phyloP scores from a whole-genome alignment of 1,140 invertebrate genomes.

The Drosophila mayri region DNA sequence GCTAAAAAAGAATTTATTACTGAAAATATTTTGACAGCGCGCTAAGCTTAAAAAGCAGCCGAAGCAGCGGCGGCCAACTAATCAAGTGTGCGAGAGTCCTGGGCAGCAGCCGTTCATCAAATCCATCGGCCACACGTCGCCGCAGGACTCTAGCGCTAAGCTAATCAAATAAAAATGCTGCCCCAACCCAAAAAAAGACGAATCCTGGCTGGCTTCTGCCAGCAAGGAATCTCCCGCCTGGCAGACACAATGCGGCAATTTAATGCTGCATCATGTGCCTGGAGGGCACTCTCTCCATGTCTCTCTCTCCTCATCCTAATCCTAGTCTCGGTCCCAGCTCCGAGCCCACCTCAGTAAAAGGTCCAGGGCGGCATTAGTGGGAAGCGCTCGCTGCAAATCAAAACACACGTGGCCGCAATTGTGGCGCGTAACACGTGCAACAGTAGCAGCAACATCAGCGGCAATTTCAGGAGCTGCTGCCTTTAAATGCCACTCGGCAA shows the following conservation, averaged over 20 bases:
- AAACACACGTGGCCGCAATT: conserved; percentile 84
- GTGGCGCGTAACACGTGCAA: conserved; percentile 83
- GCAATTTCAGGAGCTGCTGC: conserved; percentile 18
- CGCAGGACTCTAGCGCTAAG: conserved; percentile 77
- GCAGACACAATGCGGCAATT: conserved; percentile 84
- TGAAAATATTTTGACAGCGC: conserved; percentile 82
- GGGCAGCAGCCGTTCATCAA: conserved; percentile 79
- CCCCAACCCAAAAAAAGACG: conserved; percentile 35
- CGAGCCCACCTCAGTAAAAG: conserved; percentile 20
- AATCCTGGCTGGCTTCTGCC: conserved; percentile 7
- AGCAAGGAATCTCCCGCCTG: conserved; percentile 56
- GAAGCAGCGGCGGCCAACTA: conserved; percentile 56
- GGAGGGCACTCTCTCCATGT: conserved; percentile 53
- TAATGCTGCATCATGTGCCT: conserved; percentile 85
- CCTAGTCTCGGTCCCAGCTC: conserved; percentile 3
- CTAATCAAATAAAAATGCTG: conserved; percentile 83
- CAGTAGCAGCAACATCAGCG: conserved; percentile 36
- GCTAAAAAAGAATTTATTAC: conserved; percentile 76
- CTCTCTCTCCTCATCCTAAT: conserved; percentile 27
- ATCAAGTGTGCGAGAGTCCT: conserved; percentile 62
- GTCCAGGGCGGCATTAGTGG: conserved; percentile 61
- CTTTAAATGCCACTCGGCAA: conserved; percentile 59
- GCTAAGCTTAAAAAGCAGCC: conserved; percentile 73
- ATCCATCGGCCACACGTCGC: conserved; percentile 77
- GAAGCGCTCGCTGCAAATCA: conserved; percentile 83